phyloP scores from a whole-genome alignment of 2,797 vertebrate species.

The Vespertilio murinus region DNA sequence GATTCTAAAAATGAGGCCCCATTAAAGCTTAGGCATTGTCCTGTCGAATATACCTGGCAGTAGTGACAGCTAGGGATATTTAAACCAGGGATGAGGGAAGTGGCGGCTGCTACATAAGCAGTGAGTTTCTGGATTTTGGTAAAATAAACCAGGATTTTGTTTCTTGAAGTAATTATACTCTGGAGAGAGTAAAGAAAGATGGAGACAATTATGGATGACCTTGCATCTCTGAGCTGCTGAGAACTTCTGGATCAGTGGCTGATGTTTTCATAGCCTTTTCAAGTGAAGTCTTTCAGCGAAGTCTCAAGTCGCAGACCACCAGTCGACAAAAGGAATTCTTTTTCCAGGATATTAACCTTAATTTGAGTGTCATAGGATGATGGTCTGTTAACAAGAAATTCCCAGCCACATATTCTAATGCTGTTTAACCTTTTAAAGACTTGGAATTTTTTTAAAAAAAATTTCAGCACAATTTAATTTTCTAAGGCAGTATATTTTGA shows the following conservation, averaged over 20 bases:
- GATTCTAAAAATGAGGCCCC: conserved; percentile 1
- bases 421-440: conserved; percentile 80
- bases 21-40: conserved; percentile 63
- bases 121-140: conserved; percentile 85
- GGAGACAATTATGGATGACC: conserved; percentile 86
- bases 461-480: not conserved
- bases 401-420: conserved; percentile 73
- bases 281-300: conserved; percentile 75
- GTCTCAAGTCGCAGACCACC: conserved; percentile 67
- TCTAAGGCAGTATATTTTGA: conserved; percentile 85
- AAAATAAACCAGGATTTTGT: conserved; percentile 87
- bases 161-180: conserved; percentile 88
- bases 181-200: conserved; percentile 85
- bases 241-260: conserved; percentile 86
- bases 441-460: conserved; percentile 70
- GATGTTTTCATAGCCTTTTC: conserved; percentile 83
- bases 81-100: conserved; percentile 79
- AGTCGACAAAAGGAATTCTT: conserved; percentile 72
- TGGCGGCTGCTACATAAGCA: conserved; percentile 81
- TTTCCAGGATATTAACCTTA: conserved; percentile 52
- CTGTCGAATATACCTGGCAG: conserved; percentile 66
- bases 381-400: conserved; percentile 66
- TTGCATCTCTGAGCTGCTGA: conserved; percentile 80
- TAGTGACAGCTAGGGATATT: conserved; percentile 78
- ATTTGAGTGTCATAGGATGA: conserved; percentile 51